Evolutionary conservation across 2,888 invertebrate genomes (phyloP).

Genomic region (Cantharis rustica): DNA sequence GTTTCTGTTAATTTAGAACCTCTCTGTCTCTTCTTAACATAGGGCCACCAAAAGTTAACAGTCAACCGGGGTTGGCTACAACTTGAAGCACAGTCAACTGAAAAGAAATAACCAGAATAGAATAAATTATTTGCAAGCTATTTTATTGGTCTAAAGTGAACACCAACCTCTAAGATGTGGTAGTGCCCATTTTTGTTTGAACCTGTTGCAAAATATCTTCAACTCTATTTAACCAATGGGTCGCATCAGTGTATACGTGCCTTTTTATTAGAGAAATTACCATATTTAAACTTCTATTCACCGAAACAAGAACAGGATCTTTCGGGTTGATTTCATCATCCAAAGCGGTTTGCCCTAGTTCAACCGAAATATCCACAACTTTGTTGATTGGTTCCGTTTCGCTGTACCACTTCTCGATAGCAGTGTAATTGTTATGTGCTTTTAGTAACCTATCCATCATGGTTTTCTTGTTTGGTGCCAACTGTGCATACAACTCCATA

Average conservation of each 20-base stretch:
- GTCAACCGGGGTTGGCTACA: background rate
- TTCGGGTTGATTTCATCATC: constrained; percentile 52
- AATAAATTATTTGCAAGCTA: background rate
- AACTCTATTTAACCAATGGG: constrained; percentile 45
- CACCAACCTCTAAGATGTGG: background rate
- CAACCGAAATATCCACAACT: constrained; percentile 65
- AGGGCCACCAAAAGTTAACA: background rate
- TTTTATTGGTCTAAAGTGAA: background rate
- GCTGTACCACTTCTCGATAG: constrained; percentile 64
- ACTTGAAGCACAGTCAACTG: background rate
- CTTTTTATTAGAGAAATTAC: constrained; percentile 55
- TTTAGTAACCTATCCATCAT: constrained; percentile 76
- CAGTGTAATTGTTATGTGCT: constrained; percentile 74
- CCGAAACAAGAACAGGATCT: constrained; percentile 46
- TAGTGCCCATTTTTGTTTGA: background rate
- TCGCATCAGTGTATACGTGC: constrained; percentile 50
- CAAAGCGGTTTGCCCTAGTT: constrained; percentile 64
- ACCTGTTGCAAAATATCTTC: constrained; percentile 31
- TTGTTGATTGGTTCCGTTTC: constrained; percentile 64
- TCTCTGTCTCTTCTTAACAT: background rate
- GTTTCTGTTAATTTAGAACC: background rate
- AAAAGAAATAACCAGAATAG: background rate
- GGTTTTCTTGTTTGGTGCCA: constrained; percentile 65
- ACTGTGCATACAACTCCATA: constrained; percentile 82
- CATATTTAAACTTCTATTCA: constrained; percentile 47